These are phyloP conservation scores for Episyrphus balteatus DNA, from an alignment of 1,140 invertebrate species.

Conservation along the genomic window DNA sequence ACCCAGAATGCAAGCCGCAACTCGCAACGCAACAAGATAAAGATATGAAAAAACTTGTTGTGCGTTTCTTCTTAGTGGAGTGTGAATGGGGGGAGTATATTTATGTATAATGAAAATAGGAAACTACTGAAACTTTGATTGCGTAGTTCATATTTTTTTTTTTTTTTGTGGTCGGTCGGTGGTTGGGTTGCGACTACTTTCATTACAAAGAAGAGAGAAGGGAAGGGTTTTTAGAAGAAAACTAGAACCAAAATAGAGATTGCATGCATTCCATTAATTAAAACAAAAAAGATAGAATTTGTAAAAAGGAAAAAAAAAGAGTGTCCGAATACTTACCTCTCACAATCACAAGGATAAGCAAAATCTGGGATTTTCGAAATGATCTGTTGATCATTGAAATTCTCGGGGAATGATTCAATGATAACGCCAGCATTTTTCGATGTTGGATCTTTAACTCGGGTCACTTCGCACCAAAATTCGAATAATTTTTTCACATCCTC, in stretches of 20 bases:
- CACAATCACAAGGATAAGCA: slow-evolving; percentile 68
- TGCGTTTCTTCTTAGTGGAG: too few species aligned
- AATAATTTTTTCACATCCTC: slow-evolving; percentile 71
- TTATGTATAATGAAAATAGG: not conserved
- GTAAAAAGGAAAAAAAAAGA: not conserved
- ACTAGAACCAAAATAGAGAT: too few species aligned
- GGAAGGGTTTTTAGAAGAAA: too few species aligned
- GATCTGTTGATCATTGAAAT: slow-evolving; percentile 59
- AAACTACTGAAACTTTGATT: not conserved
- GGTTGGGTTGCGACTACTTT: too few species aligned
- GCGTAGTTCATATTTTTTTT: not conserved
- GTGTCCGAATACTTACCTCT: slow-evolving; percentile 46
- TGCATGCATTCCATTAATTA: too few species aligned
- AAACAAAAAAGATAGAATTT: too few species aligned
- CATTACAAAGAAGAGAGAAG: too few species aligned
- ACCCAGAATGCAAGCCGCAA: too few species aligned
- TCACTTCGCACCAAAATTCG: slow-evolving; percentile 73
- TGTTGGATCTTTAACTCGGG: slow-evolving; percentile 43
- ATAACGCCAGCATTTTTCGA: slow-evolving; percentile 45
- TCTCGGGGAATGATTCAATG: slow-evolving; percentile 60
- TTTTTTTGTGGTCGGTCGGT: not conserved
- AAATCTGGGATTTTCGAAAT: slow-evolving; percentile 69
- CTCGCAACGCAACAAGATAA: too few species aligned
- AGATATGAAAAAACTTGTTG: too few species aligned
- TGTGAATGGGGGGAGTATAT: not conserved